A percentile compares a stretch with the other conserved stretches of the same genome.
These are phyloP conservation scores for Piaya cayana DNA, from an alignment of 2,113 vertebrate species.

Conservation along the genomic window DNA sequence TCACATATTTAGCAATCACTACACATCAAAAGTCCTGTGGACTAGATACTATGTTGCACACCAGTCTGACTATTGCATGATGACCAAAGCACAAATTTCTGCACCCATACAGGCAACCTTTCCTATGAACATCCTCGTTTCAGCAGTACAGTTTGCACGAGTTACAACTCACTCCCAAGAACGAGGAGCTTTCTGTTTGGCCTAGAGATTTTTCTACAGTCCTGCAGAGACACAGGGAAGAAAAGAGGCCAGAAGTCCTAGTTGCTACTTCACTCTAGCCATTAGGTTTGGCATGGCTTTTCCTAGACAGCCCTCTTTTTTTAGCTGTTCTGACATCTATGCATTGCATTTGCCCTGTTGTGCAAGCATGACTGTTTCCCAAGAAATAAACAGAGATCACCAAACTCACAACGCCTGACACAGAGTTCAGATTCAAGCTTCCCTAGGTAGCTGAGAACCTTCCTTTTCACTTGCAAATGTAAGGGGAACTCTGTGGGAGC, in stretches of 20 bases:
- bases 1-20: background rate
- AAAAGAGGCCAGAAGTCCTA: background rate
- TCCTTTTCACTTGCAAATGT: background rate
- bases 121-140: background rate
- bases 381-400: slow-evolving; percentile 64
- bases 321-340: slow-evolving; percentile 39
- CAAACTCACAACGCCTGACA: slow-evolving; percentile 40
- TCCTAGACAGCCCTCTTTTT: slow-evolving; percentile 35
- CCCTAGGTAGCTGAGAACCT: background rate
- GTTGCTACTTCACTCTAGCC: background rate
- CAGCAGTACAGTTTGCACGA: background rate
- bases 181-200: background rate
- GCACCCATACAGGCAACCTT: background rate
- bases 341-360: slow-evolving; percentile 39
- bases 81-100: background rate
- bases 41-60: background rate
- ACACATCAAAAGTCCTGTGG: background rate
- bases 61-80: background rate
- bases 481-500: background rate
- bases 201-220: background rate
- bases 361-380: slow-evolving; percentile 55
- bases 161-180: background rate
- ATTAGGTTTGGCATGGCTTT: slow-evolving; percentile 27
- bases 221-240: background rate
- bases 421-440: slow-evolving; percentile 26